Evolutionary conservation across 2,797 vertebrate species (phyloP).

Genomic region (Eulemur coronatus): DNA sequence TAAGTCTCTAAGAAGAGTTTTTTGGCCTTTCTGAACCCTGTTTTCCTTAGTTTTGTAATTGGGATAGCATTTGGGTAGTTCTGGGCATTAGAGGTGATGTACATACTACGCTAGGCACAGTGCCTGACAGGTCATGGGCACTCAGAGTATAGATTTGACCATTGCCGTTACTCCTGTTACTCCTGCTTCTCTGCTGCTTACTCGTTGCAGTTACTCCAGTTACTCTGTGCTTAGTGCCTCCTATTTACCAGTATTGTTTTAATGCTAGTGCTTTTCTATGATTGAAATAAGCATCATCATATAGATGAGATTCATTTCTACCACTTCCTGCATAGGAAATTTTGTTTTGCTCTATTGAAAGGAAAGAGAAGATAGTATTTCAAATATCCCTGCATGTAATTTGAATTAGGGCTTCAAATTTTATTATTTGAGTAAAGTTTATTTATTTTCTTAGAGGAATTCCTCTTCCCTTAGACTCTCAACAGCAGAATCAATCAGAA

Average conservation of each 20-base stretch:
- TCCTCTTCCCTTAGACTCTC: neutral
- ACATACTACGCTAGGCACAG: neutral
- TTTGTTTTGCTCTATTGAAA: conserved; percentile 34
- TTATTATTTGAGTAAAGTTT: neutral
- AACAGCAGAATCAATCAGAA: neutral
- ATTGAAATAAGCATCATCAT: neutral
- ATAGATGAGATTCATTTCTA: neutral
- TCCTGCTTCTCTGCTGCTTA: neutral
- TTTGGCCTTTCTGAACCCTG: neutral
- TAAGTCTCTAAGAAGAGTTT: neutral
- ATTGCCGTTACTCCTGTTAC: neutral
- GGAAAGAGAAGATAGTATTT: conserved; percentile 31
- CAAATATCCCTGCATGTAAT: neutral
- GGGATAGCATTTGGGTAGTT: neutral
- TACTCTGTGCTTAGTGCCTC: neutral
- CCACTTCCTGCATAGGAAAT: neutral
- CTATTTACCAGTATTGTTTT: neutral
- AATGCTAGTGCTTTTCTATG: neutral
- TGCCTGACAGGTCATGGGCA: neutral
- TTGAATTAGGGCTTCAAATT: neutral
- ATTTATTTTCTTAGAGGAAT: conserved; percentile 41
- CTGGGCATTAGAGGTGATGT: neutral
- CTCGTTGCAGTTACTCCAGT: neutral
- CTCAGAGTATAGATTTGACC: neutral
- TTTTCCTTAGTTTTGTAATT: neutral